Percentiles rank a stretch among this genome's conserved stretches.
phyloP scores from a whole-genome alignment of 2,113 vertebrate species.

The Neogobius melanostomus region DNA sequence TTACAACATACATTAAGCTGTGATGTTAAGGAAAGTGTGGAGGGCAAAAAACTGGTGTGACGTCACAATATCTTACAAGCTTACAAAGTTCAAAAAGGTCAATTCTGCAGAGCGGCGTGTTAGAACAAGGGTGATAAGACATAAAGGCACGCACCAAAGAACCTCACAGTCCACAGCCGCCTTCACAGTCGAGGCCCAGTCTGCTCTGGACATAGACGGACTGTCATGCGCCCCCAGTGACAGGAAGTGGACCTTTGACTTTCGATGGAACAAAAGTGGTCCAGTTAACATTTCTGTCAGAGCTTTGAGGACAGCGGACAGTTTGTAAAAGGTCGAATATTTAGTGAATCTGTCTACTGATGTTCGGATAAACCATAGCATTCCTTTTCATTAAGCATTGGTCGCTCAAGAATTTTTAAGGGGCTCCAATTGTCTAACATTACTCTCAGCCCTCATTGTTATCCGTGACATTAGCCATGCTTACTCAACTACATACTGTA shows the following conservation, averaged over 20 bases:
- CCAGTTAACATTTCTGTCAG: slow-evolving; percentile 23
- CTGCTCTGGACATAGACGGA: slow-evolving; percentile 25
- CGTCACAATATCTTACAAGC: slow-evolving; percentile 95
- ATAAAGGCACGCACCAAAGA: slow-evolving; percentile 94
- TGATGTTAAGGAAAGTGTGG: slow-evolving; percentile 90
- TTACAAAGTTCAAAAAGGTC: slow-evolving; percentile 90
- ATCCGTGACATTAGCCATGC: neutral
- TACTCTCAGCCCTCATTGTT: neutral
- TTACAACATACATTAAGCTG: slow-evolving; percentile 92
- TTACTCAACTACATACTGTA: neutral
- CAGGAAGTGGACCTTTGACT: slow-evolving; percentile 38
- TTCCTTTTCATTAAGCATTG: neutral
- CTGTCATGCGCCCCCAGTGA: slow-evolving; percentile 33
- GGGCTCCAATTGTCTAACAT: neutral
- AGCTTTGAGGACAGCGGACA: slow-evolving; percentile 5
- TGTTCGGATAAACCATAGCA: neutral
- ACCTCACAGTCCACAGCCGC: slow-evolving; percentile 71
- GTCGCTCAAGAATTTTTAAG: slow-evolving; percentile 6
- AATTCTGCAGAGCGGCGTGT: slow-evolving; percentile 82
- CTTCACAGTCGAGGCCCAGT: slow-evolving; percentile 49
- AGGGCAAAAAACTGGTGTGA: slow-evolving; percentile 87
- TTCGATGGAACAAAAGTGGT: slow-evolving; percentile 6
- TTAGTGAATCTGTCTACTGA: slow-evolving; percentile 24
- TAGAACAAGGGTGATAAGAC: slow-evolving; percentile 87
- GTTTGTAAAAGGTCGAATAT: slow-evolving; percentile 30